These are phyloP conservation scores for Drosophila pseudoananassae DNA, from an alignment of 1,140 invertebrate genomes.

Conservation along the genomic window DNA sequence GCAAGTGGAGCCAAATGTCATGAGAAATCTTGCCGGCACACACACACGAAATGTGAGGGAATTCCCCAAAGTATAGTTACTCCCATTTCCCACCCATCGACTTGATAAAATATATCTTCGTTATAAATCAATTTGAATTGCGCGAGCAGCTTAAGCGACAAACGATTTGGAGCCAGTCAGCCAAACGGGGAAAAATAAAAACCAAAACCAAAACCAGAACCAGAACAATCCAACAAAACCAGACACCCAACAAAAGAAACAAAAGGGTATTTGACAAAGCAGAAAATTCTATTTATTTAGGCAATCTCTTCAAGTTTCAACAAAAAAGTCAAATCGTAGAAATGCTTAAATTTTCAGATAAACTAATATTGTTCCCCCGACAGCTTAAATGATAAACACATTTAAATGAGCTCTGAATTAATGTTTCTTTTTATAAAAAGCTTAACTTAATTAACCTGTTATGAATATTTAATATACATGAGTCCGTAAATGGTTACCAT, in stretches of 20 bases:
- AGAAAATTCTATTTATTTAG: conserved; percentile 59
- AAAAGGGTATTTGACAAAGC: conserved; percentile 38
- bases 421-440: neutral
- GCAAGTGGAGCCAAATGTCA: conserved; percentile 60
- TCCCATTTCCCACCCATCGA: conserved; percentile 35
- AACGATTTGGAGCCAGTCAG: conserved; percentile 44
- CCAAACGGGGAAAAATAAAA: conserved; percentile 1
- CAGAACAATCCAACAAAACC: conserved; percentile 16
- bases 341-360: neutral
- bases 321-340: neutral
- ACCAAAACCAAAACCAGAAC: conserved; percentile 5
- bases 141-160: conserved; percentile 58
- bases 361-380: neutral
- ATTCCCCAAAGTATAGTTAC: conserved; percentile 5
- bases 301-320: conserved; percentile 29
- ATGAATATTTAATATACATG: conserved; percentile 4
- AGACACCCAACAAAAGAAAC: conserved; percentile 4
- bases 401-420: conserved; percentile 7
- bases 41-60: conserved; percentile 17
- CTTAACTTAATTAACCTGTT: conserved; percentile 10
- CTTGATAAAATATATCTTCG: conserved; percentile 52
- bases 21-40: conserved; percentile 58
- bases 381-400: neutral
- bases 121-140: conserved; percentile 72
- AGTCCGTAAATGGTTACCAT: conserved; percentile 5